Percentiles rank a stretch among this genome's conserved stretches.
Conservation (phyloP, 2,113 vertebrate genomes). For the Macheiramphus alcinus region DNA sequence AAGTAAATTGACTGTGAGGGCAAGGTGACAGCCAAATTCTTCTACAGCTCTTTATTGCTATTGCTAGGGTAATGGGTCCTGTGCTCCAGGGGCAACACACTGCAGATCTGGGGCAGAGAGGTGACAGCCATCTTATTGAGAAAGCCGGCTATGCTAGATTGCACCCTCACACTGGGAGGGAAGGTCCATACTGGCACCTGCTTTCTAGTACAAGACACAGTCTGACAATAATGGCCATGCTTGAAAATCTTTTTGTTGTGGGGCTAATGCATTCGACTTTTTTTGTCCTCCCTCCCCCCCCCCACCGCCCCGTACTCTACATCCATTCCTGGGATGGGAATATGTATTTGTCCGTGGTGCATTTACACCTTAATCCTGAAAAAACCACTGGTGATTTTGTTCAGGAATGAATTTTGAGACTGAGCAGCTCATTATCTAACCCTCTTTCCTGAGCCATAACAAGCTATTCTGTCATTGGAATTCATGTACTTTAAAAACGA, state of each 20-base stretch:
- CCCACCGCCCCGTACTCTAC: too few relatives aligned
- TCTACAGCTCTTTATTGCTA: neutral
- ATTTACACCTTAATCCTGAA: neutral
- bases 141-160: neutral
- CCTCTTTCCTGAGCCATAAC: neutral
- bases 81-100: neutral
- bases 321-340: neutral
- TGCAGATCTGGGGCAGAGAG: neutral
- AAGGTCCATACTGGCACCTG: neutral
- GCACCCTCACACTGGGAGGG: neutral
- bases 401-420: neutral
- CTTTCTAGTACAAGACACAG: neutral
- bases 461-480: neutral
- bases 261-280: neutral
- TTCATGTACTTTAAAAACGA: neutral
- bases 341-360: neutral
- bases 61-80: neutral
- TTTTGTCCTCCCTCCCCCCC: neutral
- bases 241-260: neutral
- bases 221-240: neutral
- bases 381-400: neutral
- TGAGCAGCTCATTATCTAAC: neutral
- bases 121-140: neutral
- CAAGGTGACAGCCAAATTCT: neutral
- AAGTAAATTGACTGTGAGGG: neutral